A percentile compares a stretch with the other conserved stretches of the same genome.
Conservation (phyloP, 2,113 vertebrate species). For the Pterocles gutturalis region DNA sequence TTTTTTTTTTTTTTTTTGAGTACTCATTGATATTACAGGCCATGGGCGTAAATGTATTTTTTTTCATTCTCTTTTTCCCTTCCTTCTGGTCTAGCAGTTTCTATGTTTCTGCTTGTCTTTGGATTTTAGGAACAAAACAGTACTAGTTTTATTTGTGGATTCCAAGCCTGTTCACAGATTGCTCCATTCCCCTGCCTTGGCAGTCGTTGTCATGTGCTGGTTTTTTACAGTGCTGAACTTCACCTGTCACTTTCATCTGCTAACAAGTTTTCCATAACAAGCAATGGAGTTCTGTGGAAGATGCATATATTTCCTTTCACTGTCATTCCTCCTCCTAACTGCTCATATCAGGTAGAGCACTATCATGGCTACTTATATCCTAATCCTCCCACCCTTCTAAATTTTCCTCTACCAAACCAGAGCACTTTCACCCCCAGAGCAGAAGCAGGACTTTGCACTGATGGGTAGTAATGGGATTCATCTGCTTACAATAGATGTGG, state of each 20-base stretch:
- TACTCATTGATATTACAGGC: background rate
- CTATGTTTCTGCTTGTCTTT: background rate
- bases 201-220: background rate
- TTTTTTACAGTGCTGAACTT: slow-evolving; percentile 20
- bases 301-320: background rate
- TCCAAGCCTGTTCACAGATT: background rate
- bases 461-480: background rate
- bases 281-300: background rate
- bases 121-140: slow-evolving; percentile 1
- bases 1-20: accelerated
- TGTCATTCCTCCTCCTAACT: slow-evolving; percentile 34
- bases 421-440: background rate
- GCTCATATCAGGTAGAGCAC: background rate
- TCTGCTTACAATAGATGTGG: background rate
- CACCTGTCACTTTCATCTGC: slow-evolving; percentile 53
- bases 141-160: background rate
- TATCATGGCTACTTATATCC: background rate
- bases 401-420: background rate
- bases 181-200: background rate
- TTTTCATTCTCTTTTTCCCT: background rate
- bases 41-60: background rate
- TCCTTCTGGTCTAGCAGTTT: background rate
- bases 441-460: background rate
- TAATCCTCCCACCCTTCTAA: background rate
- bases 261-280: slow-evolving; percentile 58